Evolutionary conservation across 2,113 vertebrate genomes (phyloP), one percentile per base, ranked within the genome.

Genomic region (Marcusenius ussheri): DNA sequence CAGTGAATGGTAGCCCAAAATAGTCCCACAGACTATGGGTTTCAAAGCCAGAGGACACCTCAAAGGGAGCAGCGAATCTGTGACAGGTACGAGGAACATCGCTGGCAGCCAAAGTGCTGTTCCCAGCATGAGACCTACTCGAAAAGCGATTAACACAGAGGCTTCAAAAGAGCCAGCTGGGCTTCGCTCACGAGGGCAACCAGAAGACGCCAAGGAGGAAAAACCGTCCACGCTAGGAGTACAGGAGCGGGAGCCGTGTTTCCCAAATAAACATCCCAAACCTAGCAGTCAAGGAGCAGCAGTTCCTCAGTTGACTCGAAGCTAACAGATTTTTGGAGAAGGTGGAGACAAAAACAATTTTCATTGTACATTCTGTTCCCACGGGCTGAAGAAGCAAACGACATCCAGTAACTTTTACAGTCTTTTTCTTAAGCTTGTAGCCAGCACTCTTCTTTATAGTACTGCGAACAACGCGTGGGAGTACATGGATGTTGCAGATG

Each of bases 81-180:
- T 19, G 74, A 80, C 35, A 39, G 74, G 74, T 80, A 42, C 35
- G 17, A 42, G 74, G 11, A 80, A 19, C 39, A 39, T 42, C 35
- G 74, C 74, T 7, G 35, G 74, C 35, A 7, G 74, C 74, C 74
- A 19, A 39, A 42, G 74, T 39, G 35, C 15, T 42, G 15, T 8
- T 80, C 85, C 27, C 49, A 46, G 35, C 91, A 90, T 56, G 88
- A 93, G 94, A 91, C 93, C 95, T 95, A 95, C 93, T 95, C 93
- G 93, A 92, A 95, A 95, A 96, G 94, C 94, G 94, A 95, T 95
- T 96, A 94, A 94, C 93, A 95, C 91, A 92, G 91, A 93, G 9
- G 93, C 91, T 91, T 58, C 91, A 93, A 93, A 93, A 93, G 92
- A 94, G 92, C 92, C 91, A 93, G 83, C 80, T 88, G 95, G 94